Evolutionary conservation across 1,140 invertebrate species (phyloP), one percentile per base, ranked within the genome.

Genomic region (Drosophila ananassae): DNA sequence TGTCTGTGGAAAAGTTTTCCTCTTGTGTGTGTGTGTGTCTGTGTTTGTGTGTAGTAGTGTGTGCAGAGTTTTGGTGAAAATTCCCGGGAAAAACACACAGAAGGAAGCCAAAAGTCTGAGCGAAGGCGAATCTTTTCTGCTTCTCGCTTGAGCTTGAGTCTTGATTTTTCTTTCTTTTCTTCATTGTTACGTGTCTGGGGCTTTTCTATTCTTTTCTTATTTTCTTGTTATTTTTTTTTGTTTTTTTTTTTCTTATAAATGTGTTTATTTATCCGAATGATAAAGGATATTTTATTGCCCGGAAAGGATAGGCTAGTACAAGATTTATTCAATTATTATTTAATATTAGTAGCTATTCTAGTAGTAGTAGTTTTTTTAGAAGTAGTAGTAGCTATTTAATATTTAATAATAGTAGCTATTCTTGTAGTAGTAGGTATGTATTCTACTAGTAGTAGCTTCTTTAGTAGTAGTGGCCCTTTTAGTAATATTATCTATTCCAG

Each of bases 1-100:
- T 85, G 82, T 68, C 55, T 48, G 68, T 50, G 64, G 8, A 67
- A 69, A 77, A 67, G 62, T 41, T 76, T 62, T 48, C 59, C 4
- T 52, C 37, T 17, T 57, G 44, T n/a, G 17, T 17, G 17, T 17
- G 55, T 62, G 44, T 51, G 67, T 48, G 51, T 55, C 37, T 57
- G 48, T n/a, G n/a, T n/a, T n/a, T n/a, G n/a, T n/a, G n/a, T n/a
- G n/a, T n/a, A n/a, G n/a, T n/a, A n/a, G n/a, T n/a, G 22, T 2
- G n/a, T 34, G 32, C 57, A 25, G 10, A 28, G 25, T 28, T 28
- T 48, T 51, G 28, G 64, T 73, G 63, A 59, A 82, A 87, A 85
- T 85, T 71, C 66, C 62, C 68, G 52, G 44, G 28, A 17, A 58
- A 67, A 62, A 59, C 25, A 28, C 25, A 28, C 25, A 28, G 53